These are phyloP conservation scores for Diorhabda sublineata DNA, from an alignment of 1,140 invertebrate genomes.

Conservation along the genomic window DNA sequence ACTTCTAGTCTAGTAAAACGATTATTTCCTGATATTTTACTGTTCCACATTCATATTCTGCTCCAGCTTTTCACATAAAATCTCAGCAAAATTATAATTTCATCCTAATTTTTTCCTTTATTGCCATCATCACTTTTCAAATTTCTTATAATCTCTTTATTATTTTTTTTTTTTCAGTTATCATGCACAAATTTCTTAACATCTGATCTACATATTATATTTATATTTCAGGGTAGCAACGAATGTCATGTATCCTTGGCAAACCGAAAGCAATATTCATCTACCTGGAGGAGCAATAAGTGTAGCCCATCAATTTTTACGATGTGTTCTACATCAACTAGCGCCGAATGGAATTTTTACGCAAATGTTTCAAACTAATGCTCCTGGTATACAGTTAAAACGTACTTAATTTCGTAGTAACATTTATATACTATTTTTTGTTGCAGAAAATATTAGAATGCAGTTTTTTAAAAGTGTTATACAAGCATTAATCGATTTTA, in stretches of 20 bases:
- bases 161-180: no score
- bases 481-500: slow-evolving; percentile 91
- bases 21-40: no score
- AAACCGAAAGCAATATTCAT: slow-evolving; percentile 81
- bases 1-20: no score
- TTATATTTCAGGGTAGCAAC: slow-evolving; percentile 59
- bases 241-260: slow-evolving; percentile 82
- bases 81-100: no score
- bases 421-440: slow-evolving; percentile 18
- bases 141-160: no score
- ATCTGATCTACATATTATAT: neutral
- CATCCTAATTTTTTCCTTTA: no score
- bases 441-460: slow-evolving; percentile 61
- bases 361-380: slow-evolving; percentile 90
- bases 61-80: no score
- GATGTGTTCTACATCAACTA: slow-evolving; percentile 93
- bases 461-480: slow-evolving; percentile 93
- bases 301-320: slow-evolving; percentile 93
- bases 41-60: no score
- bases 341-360: slow-evolving; percentile 94
- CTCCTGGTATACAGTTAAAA: slow-evolving; percentile 58
- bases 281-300: slow-evolving; percentile 85
- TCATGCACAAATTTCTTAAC: no score
- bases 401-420: neutral
- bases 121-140: no score